Evolutionary conservation across 2,113 vertebrate species (phyloP).

Genomic region (Pitta sordida): DNA sequence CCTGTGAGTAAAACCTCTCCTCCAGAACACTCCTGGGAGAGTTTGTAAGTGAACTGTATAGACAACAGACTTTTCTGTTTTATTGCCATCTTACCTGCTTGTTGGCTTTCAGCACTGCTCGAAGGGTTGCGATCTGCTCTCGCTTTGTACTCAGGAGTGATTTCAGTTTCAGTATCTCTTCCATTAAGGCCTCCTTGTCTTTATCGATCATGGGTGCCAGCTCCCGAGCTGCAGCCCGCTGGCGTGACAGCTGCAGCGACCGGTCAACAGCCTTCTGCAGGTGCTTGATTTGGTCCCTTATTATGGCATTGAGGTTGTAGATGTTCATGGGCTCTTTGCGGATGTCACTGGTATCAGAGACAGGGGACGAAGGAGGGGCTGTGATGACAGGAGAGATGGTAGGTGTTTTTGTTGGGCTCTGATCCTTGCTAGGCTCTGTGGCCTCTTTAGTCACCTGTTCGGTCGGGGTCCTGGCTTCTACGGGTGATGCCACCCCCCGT

Average conservation of each 20-base stretch:
- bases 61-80: background rate
- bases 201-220: constrained; percentile 91
- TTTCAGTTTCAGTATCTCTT: constrained; percentile 96
- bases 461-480: constrained; percentile 74
- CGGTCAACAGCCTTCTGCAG: constrained; percentile 95
- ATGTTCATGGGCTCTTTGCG: constrained; percentile 98
- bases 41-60: background rate
- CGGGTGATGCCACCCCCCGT: constrained; percentile 77
- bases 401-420: constrained; percentile 81
- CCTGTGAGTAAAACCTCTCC: background rate
- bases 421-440: constrained; percentile 70
- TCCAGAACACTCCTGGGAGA: background rate
- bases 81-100: constrained; percentile 84
- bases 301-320: constrained; percentile 97
- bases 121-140: constrained; percentile 95
- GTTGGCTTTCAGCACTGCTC: constrained; percentile 96
- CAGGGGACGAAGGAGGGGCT: constrained; percentile 83
- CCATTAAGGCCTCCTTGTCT: constrained; percentile 95
- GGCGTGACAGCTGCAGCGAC: constrained; percentile 91
- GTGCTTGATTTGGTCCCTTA: constrained; percentile 97
- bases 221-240: constrained; percentile 90
- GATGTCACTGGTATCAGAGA: constrained; percentile 86
- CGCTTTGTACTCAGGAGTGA: constrained; percentile 95
- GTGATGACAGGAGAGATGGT: constrained; percentile 80
- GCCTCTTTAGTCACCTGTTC: constrained; percentile 84